Percentiles rank a stretch among this genome's conserved stretches.
Evolutionary conservation across 2,888 invertebrate species (phyloP).

Genomic region (Meghimatium bilineatum): DNA sequence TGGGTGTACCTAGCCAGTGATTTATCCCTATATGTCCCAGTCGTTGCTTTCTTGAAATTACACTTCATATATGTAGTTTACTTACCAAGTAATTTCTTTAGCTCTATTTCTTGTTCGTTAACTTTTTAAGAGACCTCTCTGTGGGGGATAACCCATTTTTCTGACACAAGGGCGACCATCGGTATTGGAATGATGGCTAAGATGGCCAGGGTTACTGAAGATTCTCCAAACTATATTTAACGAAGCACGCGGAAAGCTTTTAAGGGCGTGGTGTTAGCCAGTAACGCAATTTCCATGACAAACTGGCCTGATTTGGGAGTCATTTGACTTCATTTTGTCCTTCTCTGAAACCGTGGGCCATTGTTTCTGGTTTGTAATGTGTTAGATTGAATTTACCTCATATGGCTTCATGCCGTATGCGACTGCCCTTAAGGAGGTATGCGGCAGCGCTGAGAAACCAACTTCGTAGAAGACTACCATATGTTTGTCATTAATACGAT

Average conservation of each 20-base stretch:
- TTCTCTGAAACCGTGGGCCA: slow-evolving; percentile 34
- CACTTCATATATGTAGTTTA: background rate
- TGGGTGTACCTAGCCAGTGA: background rate
- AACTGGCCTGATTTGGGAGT: slow-evolving; percentile 42
- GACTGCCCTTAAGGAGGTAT: background rate
- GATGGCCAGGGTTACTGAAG: slow-evolving; percentile 33
- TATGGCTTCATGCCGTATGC: background rate
- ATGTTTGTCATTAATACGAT: background rate
- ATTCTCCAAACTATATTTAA: slow-evolving; percentile 37
- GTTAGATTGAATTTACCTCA: slow-evolving; percentile 31
- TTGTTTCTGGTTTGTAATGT: slow-evolving; percentile 40
- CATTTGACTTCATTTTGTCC: slow-evolving; percentile 39
- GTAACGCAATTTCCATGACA: slow-evolving; percentile 38
- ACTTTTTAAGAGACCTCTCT: slow-evolving; percentile 25
- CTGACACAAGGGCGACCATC: slow-evolving; percentile 39
- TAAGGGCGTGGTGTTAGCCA: slow-evolving; percentile 37
- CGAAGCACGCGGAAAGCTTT: slow-evolving; percentile 39
- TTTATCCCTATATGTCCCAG: background rate
- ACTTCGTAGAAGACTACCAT: background rate
- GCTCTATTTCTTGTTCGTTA: slow-evolving; percentile 6
- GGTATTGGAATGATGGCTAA: slow-evolving; percentile 40
- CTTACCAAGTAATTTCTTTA: background rate
- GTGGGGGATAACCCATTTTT: slow-evolving; percentile 41
- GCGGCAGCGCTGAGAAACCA: background rate
- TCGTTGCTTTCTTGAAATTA: background rate